These are phyloP conservation scores for Bicyclus anynana DNA, from an alignment of 1,140 invertebrate genomes.

Conservation along the genomic window DNA sequence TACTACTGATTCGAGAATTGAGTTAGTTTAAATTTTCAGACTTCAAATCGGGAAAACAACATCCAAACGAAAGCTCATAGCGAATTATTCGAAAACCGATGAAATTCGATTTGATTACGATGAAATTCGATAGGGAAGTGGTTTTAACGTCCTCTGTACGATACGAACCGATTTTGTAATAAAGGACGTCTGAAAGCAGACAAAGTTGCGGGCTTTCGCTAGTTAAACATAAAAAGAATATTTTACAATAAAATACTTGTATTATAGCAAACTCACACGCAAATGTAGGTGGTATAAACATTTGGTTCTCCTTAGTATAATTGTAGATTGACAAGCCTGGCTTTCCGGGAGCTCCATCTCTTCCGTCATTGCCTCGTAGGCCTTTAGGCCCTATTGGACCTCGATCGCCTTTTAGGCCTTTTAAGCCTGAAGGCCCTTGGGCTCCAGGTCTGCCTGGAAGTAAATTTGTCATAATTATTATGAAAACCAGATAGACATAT, in stretches of 20 bases:
- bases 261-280: constrained; percentile 74
- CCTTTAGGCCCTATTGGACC: constrained; percentile 85
- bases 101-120: no score
- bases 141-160: no score
- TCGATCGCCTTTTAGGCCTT: constrained; percentile 78
- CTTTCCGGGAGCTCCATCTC: constrained; percentile 82
- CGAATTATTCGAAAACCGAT: no score
- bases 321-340: constrained; percentile 87
- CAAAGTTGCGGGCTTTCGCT: no score
- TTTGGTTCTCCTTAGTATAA: constrained; percentile 81
- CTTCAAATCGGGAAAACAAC: no score
- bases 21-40: no score
- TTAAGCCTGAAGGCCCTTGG: constrained; percentile 78
- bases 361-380: constrained; percentile 82
- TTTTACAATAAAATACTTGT: neutral
- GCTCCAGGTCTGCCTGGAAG: constrained; percentile 67
- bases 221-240: no score
- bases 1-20: no score
- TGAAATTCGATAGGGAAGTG: no score
- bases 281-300: constrained; percentile 89
- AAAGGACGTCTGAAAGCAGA: no score
- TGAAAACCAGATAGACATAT: neutral
- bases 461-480: neutral
- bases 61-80: no score
- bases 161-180: no score